Evolutionary conservation across 1,140 invertebrate genomes (phyloP), one percentile per base, ranked within the genome.

Genomic region (Drosophila pandora): DNA sequence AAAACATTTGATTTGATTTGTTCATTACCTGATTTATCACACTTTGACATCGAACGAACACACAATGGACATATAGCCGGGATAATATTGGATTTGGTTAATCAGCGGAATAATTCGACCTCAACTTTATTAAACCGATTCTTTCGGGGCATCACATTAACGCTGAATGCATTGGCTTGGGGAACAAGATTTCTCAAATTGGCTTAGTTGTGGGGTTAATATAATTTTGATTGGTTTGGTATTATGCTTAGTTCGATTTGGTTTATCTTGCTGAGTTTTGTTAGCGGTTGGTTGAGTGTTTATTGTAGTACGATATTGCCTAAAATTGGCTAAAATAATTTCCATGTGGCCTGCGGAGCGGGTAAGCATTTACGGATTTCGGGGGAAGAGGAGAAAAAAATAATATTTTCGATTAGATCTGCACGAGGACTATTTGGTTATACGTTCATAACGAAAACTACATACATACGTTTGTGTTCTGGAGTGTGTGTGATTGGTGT

Each of bases 331-430:
- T 87, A 78, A 88, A 84, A 90, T 71, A 88, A 63, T 90, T 90
- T 84, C 88, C 89, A 89, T 90, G 89, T 64, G 89, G 89, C 89
- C 89, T 90, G 89, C 63, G 73, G 62, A 73, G 59, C 62, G 76
- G 68, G 50, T 77, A 89, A 89, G 84, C 84, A 47, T 80, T 80
- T 60, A 45, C n/a, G 13, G 0, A 21, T 48, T 60, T 23, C 50
- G 63, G 23, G 57, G 79, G 76, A 68, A 64, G 54, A 67, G 81
- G 61, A 87, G 70, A 73, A 52, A 76, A 78, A 76, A 73, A 68
- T 45, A 62, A 67, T 72, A 81, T 72, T 69, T 76, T 82, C 41
- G 60, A 69, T 81, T 88, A 88, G 63, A 79, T 76, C 75, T 76
- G 79, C 54, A 72, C 78, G 39, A 79, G 57, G 59, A 68, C 47